Percentiles rank a stretch among this genome's conserved stretches.
Evolutionary conservation across 2,113 vertebrate species (phyloP).

Genomic region (Psittacula cyanocephala): DNA sequence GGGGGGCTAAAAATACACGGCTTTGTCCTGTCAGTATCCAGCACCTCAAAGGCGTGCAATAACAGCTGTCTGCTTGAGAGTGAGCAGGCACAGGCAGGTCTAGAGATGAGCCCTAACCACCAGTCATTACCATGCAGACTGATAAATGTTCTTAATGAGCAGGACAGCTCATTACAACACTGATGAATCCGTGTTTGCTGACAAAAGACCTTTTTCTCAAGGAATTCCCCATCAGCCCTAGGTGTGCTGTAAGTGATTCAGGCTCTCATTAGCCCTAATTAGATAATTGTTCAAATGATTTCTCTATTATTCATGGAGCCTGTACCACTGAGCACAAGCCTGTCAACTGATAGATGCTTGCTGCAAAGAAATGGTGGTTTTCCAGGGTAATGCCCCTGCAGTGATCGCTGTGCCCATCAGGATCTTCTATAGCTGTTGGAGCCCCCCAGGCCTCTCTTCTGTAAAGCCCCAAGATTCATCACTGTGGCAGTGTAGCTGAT

Average conservation of each 20-base stretch:
- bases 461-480: neutral
- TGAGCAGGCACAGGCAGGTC: neutral
- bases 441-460: accelerated
- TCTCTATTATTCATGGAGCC: neutral
- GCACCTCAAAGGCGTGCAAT: neutral
- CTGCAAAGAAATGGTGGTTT: neutral
- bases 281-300: conserved; percentile 31
- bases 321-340: neutral
- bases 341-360: accelerated
- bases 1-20: neutral
- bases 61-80: neutral
- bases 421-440: neutral
- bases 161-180: neutral
- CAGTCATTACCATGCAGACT: neutral
- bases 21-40: neutral
- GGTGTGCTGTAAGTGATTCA: neutral
- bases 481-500: neutral
- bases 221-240: neutral
- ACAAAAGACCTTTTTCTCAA: conserved; percentile 20
- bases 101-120: neutral
- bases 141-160: neutral
- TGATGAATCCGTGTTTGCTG: conserved; percentile 14
- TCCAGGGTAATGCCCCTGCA: neutral
- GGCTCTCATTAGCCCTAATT: conserved; percentile 21
- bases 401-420: neutral